phyloP scores from a whole-genome alignment of 2,888 invertebrate genomes.

The Geophilus truncorum region DNA sequence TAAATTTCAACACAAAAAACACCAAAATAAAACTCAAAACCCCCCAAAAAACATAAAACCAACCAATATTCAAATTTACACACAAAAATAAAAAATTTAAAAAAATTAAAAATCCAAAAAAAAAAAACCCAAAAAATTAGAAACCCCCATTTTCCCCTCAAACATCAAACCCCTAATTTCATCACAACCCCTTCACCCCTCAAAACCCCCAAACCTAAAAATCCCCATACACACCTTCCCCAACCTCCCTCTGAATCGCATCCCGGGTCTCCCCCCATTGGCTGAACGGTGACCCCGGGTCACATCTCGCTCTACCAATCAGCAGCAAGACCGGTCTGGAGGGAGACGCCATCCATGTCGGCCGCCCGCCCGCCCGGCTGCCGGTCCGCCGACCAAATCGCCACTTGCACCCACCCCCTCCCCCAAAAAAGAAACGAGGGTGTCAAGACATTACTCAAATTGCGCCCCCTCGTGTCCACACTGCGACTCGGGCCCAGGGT shows the following conservation, averaged over 20 bases:
- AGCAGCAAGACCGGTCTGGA: not conserved
- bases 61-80: no score
- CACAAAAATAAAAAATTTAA: no score
- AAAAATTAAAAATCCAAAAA: not conserved
- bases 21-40: no score
- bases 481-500: not conserved
- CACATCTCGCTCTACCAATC: not conserved
- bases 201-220: not conserved
- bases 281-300: not conserved
- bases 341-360: conserved; percentile 27
- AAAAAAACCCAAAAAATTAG: no score
- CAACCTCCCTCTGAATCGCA: no score
- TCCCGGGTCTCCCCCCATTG: not conserved
- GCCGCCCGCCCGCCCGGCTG: not conserved
- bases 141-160: no score
- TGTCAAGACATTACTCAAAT: not conserved
- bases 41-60: no score
- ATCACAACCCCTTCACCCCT: not conserved
- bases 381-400: not conserved
- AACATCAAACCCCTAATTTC: not conserved
- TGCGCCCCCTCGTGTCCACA: not conserved
- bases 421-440: not conserved
- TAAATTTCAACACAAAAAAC: no score
- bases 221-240: not conserved
- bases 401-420: not conserved